phyloP scores from a whole-genome alignment of 2,888 invertebrate genomes.

The Ptychoptera albimana region DNA sequence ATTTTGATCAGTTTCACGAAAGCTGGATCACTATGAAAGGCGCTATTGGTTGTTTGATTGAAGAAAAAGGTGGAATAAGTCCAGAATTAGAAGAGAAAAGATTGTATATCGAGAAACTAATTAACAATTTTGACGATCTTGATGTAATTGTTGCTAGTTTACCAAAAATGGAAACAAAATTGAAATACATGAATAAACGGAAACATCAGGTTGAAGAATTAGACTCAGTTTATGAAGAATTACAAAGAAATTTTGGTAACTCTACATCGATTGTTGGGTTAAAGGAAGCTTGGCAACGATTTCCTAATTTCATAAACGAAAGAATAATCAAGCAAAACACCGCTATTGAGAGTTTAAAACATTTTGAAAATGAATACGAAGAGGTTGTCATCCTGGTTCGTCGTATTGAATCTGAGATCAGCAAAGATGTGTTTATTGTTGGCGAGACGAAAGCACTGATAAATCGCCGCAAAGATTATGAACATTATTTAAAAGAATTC shows the following conservation, averaged over 20 bases:
- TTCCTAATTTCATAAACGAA: constrained; percentile 24
- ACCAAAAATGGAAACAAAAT: constrained; percentile 22
- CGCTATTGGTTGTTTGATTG: constrained; percentile 22
- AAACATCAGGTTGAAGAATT: constrained; percentile 20
- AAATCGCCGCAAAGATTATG: constrained; percentile 10
- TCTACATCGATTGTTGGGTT: constrained; percentile 17
- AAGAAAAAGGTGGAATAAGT: constrained; percentile 36
- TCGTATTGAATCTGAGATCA: constrained; percentile 11
- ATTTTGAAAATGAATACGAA: constrained; percentile 26
- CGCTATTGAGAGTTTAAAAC: constrained; percentile 28
- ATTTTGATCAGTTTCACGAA: constrained; percentile 27
- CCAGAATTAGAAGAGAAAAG: constrained; percentile 21
- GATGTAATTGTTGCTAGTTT: constrained; percentile 20
- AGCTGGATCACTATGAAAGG: constrained; percentile 30
- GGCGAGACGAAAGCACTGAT: constrained; percentile 16
- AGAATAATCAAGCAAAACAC: constrained; percentile 28
- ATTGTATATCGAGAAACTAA: constrained; percentile 18
- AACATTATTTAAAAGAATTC: constrained; percentile 21
- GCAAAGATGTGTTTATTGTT: constrained; percentile 11
- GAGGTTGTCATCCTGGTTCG: constrained; percentile 15
- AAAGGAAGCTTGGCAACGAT: constrained; percentile 22
- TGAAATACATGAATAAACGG: constrained; percentile 20
- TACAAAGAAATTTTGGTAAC: constrained; percentile 14
- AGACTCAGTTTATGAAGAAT: constrained; percentile 15
- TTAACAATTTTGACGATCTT: constrained; percentile 14